Percentiles rank a stretch among this genome's conserved stretches.
These are phyloP conservation scores for Verasper variegatus DNA, from an alignment of 2,113 vertebrate genomes.

Conservation along the genomic window DNA sequence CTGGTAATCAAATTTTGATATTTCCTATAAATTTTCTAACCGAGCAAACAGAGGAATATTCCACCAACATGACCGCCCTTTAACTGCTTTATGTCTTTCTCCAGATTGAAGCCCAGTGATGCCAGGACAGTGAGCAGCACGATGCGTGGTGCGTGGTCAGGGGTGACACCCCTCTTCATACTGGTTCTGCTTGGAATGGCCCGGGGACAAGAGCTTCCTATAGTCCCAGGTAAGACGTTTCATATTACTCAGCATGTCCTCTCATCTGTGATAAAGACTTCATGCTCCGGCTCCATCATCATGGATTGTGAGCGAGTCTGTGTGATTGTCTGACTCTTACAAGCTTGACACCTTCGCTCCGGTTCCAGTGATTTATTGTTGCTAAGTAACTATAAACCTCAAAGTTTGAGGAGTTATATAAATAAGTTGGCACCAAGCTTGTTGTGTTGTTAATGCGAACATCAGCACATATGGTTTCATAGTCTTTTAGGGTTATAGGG, in stretches of 20 bases:
- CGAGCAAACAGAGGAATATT: background rate
- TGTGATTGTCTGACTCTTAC: constrained; percentile 31
- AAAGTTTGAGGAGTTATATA: background rate
- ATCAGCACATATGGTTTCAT: background rate
- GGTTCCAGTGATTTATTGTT: background rate
- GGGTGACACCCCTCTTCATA: constrained; percentile 84
- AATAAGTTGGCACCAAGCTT: background rate
- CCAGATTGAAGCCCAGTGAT: constrained; percentile 83
- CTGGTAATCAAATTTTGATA: background rate
- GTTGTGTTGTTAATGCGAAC: background rate
- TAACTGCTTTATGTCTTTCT: constrained; percentile 7
- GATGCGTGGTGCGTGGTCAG: constrained; percentile 88
- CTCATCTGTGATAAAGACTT: background rate
- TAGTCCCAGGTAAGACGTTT: constrained; percentile 88
- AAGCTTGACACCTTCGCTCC: constrained; percentile 42
- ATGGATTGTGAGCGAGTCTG: constrained; percentile 31
- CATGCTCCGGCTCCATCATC: constrained; percentile 37
- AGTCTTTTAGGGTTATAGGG: background rate
- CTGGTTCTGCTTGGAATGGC: constrained; percentile 83
- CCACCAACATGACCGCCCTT: background rate
- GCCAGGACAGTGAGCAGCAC: constrained; percentile 85
- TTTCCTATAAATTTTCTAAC: background rate
- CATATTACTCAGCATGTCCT: constrained; percentile 15
- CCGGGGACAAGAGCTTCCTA: constrained; percentile 80
- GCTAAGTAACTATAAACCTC: background rate